These are phyloP conservation scores for Heterohyrax brucei DNA, from an alignment of 2,797 vertebrate species.

Conservation along the genomic window DNA sequence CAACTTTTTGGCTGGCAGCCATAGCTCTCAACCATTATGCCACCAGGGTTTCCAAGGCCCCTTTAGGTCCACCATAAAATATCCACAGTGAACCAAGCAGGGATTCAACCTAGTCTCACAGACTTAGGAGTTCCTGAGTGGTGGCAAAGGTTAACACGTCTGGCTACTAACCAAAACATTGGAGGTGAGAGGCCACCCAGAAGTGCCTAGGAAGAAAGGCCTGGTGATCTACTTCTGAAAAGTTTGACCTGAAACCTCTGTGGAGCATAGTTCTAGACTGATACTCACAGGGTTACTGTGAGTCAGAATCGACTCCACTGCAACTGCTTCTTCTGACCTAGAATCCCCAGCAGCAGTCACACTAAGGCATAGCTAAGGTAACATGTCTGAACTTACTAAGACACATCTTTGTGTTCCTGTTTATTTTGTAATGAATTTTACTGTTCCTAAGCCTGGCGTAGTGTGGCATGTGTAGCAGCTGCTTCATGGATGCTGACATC, in stretches of 20 bases:
- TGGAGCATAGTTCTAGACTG: background rate
- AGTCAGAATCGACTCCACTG: background rate
- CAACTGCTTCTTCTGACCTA: background rate
- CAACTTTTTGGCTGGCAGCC: too few relatives aligned
- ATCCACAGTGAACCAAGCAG: background rate
- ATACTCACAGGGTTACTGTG: background rate
- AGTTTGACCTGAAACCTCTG: background rate
- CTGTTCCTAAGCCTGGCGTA: background rate
- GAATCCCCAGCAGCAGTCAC: background rate
- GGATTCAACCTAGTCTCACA: background rate
- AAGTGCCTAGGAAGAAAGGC: background rate
- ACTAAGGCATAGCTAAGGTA: background rate
- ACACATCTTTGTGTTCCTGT: background rate
- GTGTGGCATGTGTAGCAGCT: background rate
- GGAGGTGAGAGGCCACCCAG: background rate
- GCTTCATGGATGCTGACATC: background rate
- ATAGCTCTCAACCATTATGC: too few relatives aligned
- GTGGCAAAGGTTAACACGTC: background rate
- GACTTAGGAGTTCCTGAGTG: background rate
- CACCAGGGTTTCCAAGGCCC: too few relatives aligned
- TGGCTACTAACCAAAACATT: background rate
- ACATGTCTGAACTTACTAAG: constrained; percentile 19
- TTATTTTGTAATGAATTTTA: background rate
- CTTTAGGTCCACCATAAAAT: background rate
- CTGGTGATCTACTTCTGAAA: background rate